Base-by-base conservation (phyloP, 2,888 invertebrate genomes). In the Vanessa cardui region DNA sequence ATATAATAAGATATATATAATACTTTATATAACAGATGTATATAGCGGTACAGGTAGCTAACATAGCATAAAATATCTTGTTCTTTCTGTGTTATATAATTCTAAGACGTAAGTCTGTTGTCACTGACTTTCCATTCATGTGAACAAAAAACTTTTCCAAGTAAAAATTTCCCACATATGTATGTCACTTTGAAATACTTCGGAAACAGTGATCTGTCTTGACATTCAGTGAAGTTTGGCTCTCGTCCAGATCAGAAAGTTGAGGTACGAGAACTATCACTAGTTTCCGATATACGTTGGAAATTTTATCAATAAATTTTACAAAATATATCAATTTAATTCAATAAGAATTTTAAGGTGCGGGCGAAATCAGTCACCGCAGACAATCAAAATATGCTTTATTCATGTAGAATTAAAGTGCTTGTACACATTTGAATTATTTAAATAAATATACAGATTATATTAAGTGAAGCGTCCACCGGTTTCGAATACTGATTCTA, bases 161-260 rank as follows among this genome's bases (percentile, higher is more conserved):
- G 18, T 16, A 46, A 59, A 21, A 59, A 20, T 26, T 45, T 59
- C 9, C 46, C 15, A 47, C 44, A 26, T 31, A 47, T 47, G 60
- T 49, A 44, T 18, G 45, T 65, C 26, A 54, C 6, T n/a, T 54
- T 31, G 54, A 7, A 31, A 50, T 50, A 50, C 50, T n/a, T 44
- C 21, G 59, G 39, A 60, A 52, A 59, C 39, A 49, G 45, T 52
- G 33, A 65, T 65, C 26, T 65, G 44, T 60, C 65, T 52, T n/a
- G 50, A 56, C 16, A n/a, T 52, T 26, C 52, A 18, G 44, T 33
- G 21, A 50, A 31, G 50, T 60, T 65, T 65, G 65, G 59, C 58
- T 18, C 33, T 1, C 44, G 20, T 52, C 60, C 65, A 65, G 59
- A 59, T 31, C 58, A 6, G n/a, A 33, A 18, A 60, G 20, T 59